A percentile compares a stretch with the other conserved stretches of the same genome.
phyloP scores from a whole-genome alignment of 2,888 invertebrate genomes.

The Dascillus cervinus region DNA sequence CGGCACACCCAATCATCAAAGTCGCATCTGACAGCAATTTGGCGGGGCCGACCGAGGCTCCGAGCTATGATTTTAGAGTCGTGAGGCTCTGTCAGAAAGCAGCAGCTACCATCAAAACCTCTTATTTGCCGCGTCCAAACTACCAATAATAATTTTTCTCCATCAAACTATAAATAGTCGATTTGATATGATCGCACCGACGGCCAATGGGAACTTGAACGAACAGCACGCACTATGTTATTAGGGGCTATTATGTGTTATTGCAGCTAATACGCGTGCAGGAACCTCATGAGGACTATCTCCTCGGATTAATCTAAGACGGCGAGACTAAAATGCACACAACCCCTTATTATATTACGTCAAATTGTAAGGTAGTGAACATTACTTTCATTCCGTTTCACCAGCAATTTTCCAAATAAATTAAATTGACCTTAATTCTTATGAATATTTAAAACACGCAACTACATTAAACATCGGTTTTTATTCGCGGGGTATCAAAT shows the following conservation, averaged over 20 bases:
- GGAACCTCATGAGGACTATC: slow-evolving; percentile 36
- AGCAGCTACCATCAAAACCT: slow-evolving; percentile 32
- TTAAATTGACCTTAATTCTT: slow-evolving; percentile 16
- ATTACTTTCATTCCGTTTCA: slow-evolving; percentile 21
- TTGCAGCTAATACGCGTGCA: slow-evolving; percentile 42
- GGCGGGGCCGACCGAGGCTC: slow-evolving; percentile 27
- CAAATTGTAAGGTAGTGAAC: slow-evolving; percentile 28
- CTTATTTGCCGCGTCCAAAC: slow-evolving; percentile 38
- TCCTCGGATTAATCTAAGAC: slow-evolving; percentile 35
- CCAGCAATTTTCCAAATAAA: slow-evolving; percentile 24
- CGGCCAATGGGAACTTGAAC: slow-evolving; percentile 37
- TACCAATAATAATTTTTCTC: slow-evolving; percentile 44
- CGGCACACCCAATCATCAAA: slow-evolving; percentile 38
- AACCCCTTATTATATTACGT: slow-evolving; percentile 39
- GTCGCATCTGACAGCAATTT: slow-evolving; percentile 40
- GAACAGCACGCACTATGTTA: slow-evolving; percentile 41
- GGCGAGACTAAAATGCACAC: slow-evolving; percentile 27
- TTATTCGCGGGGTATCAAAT: too few species aligned
- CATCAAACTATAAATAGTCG: slow-evolving; percentile 42
- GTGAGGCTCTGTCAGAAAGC: slow-evolving; percentile 31
- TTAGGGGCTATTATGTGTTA: slow-evolving; percentile 45
- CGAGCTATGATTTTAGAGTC: slow-evolving; percentile 38
- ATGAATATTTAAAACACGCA: slow-evolving; percentile 15
- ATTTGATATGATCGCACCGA: slow-evolving; percentile 41
- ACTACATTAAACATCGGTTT: too few species aligned